Evolutionary conservation across 1,140 invertebrate species (phyloP).

Genomic region (Tetragonula clypearis): DNA sequence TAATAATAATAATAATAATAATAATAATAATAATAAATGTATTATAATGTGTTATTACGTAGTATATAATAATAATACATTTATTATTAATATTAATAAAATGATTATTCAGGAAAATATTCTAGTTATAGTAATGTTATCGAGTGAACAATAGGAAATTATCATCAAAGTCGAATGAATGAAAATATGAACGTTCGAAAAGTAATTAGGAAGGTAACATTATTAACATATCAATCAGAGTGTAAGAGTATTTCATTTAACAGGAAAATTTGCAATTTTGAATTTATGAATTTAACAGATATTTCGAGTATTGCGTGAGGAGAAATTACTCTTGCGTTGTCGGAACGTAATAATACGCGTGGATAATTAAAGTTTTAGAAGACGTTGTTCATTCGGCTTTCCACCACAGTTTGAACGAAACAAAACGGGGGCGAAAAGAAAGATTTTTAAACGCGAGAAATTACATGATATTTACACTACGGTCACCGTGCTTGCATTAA

Average conservation of each 20-base stretch:
- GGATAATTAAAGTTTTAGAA: constrained; percentile 22
- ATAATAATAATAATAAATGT: too few species aligned
- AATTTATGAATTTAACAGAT: not conserved
- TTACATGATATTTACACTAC: not conserved
- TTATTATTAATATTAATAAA: too few species aligned
- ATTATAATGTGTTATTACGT: too few species aligned
- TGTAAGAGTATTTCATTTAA: constrained; percentile 14
- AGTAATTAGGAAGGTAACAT: too few species aligned
- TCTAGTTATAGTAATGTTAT: too few species aligned
- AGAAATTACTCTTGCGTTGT: not conserved
- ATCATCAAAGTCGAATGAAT: too few species aligned
- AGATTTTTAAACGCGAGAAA: not conserved
- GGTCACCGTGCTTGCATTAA: not conserved
- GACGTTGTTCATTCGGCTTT: not conserved
- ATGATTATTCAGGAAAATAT: too few species aligned
- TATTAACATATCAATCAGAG: too few species aligned
- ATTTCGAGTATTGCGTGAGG: not conserved
- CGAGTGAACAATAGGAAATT: too few species aligned
- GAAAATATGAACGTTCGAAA: too few species aligned
- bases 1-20: too few species aligned
- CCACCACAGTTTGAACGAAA: not conserved
- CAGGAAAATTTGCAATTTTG: not conserved
- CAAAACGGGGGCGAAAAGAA: not conserved
- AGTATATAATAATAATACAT: too few species aligned
- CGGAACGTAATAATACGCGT: not conserved